Conservation (phyloP, 2,113 vertebrate species). For the Pavo muticus region DNA sequence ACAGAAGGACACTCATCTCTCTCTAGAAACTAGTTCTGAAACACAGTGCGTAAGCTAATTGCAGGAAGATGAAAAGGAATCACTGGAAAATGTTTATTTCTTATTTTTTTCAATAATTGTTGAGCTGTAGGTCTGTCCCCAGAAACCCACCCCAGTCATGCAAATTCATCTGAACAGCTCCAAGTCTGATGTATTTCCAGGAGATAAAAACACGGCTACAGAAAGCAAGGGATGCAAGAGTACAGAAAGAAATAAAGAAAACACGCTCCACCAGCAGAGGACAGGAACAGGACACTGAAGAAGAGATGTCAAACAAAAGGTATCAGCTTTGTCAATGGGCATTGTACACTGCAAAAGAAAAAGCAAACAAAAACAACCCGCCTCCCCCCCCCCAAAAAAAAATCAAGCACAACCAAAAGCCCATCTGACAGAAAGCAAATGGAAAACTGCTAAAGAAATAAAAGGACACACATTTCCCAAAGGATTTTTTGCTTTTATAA, state of each 20-base stretch:
- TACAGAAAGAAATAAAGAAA: conserved; percentile 3
- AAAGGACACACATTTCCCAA: conserved; percentile 67
- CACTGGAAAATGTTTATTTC: background rate
- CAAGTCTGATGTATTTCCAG: background rate
- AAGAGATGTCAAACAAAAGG: background rate
- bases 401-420: background rate
- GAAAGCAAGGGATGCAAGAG: background rate
- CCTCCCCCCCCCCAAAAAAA: no score
- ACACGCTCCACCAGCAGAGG: conserved; percentile 34
- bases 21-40: background rate
- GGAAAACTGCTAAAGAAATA: conserved; percentile 44
- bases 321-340: background rate
- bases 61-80: background rate
- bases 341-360: background rate
- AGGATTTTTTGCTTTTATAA: conserved; percentile 83
- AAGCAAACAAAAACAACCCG: background rate
- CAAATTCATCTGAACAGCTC: background rate
- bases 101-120: background rate
- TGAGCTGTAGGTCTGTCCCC: background rate
- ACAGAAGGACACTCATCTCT: background rate
- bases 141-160: background rate
- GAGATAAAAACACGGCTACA: background rate
- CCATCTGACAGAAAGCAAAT: background rate
- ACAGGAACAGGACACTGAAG: background rate
- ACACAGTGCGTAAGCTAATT: background rate